Evolutionary conservation across 2,888 invertebrate genomes (phyloP).

Genomic region (Phyto melanocephala): DNA sequence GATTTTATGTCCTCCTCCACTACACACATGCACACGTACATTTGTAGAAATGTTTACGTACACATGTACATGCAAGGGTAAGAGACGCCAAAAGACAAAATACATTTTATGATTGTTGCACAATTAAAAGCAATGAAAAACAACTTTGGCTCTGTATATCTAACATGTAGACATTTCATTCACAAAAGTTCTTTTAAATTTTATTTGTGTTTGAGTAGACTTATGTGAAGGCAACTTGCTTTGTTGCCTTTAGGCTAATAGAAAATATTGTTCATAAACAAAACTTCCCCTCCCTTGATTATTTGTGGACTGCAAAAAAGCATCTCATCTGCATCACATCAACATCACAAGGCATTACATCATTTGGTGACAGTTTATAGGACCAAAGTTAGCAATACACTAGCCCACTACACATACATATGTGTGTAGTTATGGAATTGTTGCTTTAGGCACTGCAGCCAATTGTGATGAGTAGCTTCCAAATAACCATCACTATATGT

Average conservation of each 20-base stretch:
- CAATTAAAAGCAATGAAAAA: constrained; percentile 66
- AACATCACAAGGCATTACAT: constrained; percentile 61
- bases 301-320: constrained; percentile 32
- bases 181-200: not conserved
- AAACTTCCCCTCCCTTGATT: constrained; percentile 57
- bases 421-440: constrained; percentile 49
- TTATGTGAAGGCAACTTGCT: constrained; percentile 66
- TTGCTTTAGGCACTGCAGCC: constrained; percentile 69
- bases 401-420: not conserved
- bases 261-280: constrained; percentile 27
- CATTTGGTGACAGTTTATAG: constrained; percentile 57
- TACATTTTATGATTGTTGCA: constrained; percentile 65
- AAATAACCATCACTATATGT: constrained; percentile 35
- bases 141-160: constrained; percentile 34
- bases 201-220: constrained; percentile 55
- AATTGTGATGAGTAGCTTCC: constrained; percentile 67
- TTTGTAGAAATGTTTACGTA: no score
- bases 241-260: constrained; percentile 53
- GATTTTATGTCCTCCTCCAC: not conserved
- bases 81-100: constrained; percentile 56
- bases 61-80: not conserved
- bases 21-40: no score
- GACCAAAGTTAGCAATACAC: constrained; percentile 48
- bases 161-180: constrained; percentile 31
- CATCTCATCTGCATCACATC: constrained; percentile 52